Conservation (phyloP, 2,888 invertebrate species). For the Tenthredo notha region DNA sequence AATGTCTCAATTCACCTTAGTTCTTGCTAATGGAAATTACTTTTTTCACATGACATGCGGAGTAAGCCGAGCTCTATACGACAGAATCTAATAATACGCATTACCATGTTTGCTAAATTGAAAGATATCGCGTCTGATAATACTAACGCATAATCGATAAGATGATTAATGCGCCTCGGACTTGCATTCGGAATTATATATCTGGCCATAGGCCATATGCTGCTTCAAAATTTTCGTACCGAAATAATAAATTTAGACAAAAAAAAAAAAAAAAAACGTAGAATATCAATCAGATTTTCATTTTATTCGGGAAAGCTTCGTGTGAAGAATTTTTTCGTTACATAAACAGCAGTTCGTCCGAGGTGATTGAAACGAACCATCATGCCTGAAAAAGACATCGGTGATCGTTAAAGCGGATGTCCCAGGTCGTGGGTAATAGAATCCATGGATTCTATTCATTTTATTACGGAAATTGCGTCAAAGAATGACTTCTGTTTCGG, state of each 20-base stretch:
- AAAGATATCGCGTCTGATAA: neutral
- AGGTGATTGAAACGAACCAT: neutral
- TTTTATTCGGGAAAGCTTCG: neutral
- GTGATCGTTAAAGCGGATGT: slow-evolving; percentile 38
- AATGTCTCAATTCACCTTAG: neutral
- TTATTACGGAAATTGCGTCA: slow-evolving; percentile 9
- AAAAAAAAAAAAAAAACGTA: no score
- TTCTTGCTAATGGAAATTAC: slow-evolving; percentile 36
- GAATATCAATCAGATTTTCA: neutral
- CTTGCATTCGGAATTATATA: neutral
- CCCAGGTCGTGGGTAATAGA: neutral
- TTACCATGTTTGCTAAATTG: slow-evolving; percentile 13
- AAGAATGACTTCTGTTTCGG: neutral
- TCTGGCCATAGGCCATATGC: neutral
- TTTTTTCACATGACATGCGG: neutral
- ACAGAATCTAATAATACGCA: neutral
- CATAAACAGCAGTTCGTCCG: neutral
- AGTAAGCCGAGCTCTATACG: neutral
- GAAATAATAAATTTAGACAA: neutral
- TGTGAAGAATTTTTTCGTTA: neutral
- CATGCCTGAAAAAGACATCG: slow-evolving; percentile 30
- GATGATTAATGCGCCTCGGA: slow-evolving; percentile 5
- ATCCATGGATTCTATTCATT: slow-evolving; percentile 10
- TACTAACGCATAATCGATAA: slow-evolving; percentile 24
- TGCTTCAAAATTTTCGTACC: neutral